These are phyloP conservation scores for Bos indicus DNA, from an alignment of 2,113 vertebrate species.

Conservation along the genomic window DNA sequence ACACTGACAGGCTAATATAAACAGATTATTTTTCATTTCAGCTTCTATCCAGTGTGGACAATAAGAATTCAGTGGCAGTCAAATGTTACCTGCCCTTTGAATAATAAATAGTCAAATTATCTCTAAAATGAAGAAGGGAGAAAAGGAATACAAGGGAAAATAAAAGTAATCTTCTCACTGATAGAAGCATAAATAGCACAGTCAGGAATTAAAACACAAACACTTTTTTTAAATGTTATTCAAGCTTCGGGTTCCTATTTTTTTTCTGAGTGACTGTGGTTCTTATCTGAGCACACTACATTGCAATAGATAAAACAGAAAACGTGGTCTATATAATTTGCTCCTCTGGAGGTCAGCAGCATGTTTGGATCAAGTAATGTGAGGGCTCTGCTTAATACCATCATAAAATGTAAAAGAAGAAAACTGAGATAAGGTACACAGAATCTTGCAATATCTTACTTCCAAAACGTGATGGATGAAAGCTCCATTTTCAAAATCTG, in stretches of 20 bases:
- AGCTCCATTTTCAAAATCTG: conserved; percentile 22
- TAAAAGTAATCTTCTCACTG: neutral
- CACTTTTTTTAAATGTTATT: neutral
- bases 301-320: neutral
- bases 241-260: neutral
- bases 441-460: neutral
- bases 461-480: neutral
- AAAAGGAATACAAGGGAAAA: neutral
- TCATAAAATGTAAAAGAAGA: neutral
- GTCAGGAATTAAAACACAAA: conserved; percentile 17
- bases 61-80: neutral
- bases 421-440: neutral
- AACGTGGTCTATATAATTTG: neutral
- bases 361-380: neutral
- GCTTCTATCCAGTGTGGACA: neutral
- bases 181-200: neutral
- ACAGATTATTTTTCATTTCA: neutral
- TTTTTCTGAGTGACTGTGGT: neutral
- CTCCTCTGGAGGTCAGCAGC: neutral
- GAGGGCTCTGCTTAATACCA: neutral
- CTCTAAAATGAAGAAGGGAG: neutral
- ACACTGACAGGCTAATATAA: neutral
- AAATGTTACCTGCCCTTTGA: neutral
- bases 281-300: neutral
- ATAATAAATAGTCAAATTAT: neutral